A percentile compares a stretch with the other conserved stretches of the same genome.
phyloP scores from a whole-genome alignment of 2,113 vertebrate genomes.

The Crotalus horridus region DNA sequence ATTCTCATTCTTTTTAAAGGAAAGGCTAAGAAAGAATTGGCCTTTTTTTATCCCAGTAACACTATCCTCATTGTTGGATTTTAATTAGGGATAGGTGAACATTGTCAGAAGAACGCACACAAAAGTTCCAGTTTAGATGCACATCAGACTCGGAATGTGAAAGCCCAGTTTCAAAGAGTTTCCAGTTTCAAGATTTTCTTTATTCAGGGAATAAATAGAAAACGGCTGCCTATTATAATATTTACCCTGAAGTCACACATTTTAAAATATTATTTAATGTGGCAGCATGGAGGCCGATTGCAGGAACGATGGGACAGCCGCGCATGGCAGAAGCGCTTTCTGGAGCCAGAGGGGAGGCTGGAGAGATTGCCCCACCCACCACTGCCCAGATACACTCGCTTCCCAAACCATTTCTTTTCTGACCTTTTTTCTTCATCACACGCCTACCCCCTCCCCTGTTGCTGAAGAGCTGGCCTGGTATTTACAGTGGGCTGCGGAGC shows the following conservation, averaged over 20 bases:
- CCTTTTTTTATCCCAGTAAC: conserved; percentile 44
- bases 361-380: too few species aligned
- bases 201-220: neutral
- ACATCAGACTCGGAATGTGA: neutral
- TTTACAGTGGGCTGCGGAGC: too few species aligned
- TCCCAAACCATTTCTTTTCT: too few species aligned
- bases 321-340: too few species aligned
- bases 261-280: neutral
- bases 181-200: neutral
- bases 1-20: conserved; percentile 6
- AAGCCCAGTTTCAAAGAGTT: neutral
- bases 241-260: neutral
- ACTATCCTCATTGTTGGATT: conserved; percentile 17
- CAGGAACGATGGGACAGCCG: too few species aligned
- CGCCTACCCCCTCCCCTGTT: too few species aligned
- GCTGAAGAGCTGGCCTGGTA: too few species aligned
- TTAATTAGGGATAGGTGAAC: conserved; percentile 29
- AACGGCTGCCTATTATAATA: neutral
- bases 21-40: conserved; percentile 20
- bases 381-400: too few species aligned
- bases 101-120: neutral
- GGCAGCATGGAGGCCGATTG: too few species aligned
- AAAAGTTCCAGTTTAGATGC: conserved; percentile 36
- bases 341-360: too few species aligned
- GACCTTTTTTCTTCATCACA: too few species aligned